These are phyloP conservation scores for Platyscelio sp. DNA, from an alignment of 2,888 invertebrate species.

Conservation along the genomic window DNA sequence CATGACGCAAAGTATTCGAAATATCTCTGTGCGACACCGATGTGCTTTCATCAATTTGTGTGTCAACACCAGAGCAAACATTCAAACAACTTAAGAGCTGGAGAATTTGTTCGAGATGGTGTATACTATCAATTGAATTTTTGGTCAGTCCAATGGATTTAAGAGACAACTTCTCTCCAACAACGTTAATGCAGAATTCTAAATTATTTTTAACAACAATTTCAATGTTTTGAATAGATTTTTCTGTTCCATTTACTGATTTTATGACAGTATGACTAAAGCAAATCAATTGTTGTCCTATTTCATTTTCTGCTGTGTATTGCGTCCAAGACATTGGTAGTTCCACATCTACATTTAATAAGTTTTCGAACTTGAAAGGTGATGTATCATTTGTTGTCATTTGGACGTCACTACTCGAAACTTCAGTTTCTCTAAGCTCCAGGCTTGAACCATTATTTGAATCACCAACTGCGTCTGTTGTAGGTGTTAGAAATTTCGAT, in stretches of 20 bases:
- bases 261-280: not conserved
- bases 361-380: no score
- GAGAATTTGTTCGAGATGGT: slow-evolving; percentile 5
- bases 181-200: not conserved
- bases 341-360: no score
- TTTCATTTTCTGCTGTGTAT: not conserved
- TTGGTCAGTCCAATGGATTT: not conserved
- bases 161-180: not conserved
- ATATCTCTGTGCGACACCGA: not conserved
- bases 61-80: not conserved
- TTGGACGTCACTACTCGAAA: no score
- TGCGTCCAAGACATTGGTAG: no score
- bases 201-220: slow-evolving; percentile 1
- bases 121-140: not conserved
- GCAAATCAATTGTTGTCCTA: not conserved
- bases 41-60: not conserved
- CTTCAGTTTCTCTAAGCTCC: no score
- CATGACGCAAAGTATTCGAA: not conserved
- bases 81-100: slow-evolving; percentile 2
- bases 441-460: no score
- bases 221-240: not conserved
- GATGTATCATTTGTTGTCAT: no score
- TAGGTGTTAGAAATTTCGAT: no score
- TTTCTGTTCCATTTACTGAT: not conserved
- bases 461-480: no score